phyloP scores from a whole-genome alignment of 2,113 vertebrate species.

The Acanthochromis polyacanthus region DNA sequence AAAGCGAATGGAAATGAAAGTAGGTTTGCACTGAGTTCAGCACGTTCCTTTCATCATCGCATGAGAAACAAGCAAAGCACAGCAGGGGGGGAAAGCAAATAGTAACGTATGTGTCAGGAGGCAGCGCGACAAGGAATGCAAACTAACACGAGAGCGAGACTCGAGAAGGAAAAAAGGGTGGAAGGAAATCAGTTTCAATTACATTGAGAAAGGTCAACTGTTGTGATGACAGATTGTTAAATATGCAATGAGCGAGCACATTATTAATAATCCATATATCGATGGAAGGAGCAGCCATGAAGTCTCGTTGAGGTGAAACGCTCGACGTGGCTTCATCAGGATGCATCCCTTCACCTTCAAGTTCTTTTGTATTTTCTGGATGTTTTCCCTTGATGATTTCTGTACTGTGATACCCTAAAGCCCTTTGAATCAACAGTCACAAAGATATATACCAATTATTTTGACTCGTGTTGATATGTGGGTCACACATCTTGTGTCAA shows the following conservation, averaged over 20 bases:
- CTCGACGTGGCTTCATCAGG: not conserved
- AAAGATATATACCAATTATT: conserved; percentile 48
- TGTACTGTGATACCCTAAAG: conserved; percentile 6
- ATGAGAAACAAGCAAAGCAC: conserved; percentile 64
- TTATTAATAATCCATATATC: conserved; percentile 49
- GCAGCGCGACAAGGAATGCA: conserved; percentile 32
- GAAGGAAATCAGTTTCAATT: conserved; percentile 60
- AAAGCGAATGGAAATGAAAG: conserved; percentile 38
- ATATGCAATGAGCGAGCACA: conserved; percentile 33
- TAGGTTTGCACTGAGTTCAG: conserved; percentile 64
- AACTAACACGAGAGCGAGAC: conserved; percentile 41
- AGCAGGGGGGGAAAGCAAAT: conserved; percentile 56
- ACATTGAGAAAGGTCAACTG: conserved; percentile 60
- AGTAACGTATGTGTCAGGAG: conserved; percentile 40
- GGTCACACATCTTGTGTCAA: conserved; percentile 33
- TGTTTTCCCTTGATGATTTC: conserved; percentile 9
- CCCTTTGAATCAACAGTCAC: conserved; percentile 14
- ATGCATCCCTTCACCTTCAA: not conserved
- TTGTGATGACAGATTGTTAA: conserved; percentile 59
- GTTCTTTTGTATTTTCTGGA: conserved; percentile 1
- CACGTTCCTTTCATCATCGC: conserved; percentile 58
- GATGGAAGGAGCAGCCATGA: conserved; percentile 20
- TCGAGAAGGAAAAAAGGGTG: conserved; percentile 22
- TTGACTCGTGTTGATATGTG: conserved; percentile 53
- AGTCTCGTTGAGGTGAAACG: conserved; percentile 30